Base-by-base conservation (phyloP, 1,140 invertebrate species). In the Drosophila orosa region DNA sequence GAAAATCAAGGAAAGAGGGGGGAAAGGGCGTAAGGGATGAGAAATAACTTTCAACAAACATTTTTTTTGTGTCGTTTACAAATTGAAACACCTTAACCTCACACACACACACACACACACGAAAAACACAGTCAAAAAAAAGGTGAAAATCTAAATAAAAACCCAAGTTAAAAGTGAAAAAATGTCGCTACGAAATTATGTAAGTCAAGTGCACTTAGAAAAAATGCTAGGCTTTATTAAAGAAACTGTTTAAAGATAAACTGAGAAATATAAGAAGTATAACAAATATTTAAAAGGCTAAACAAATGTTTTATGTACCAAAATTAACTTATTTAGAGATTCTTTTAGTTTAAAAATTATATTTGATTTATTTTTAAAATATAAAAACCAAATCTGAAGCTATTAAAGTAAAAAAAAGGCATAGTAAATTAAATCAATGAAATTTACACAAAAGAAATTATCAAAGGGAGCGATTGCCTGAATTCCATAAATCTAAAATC, bases 181-280 rank as follows among this genome's bases (percentile, higher is more conserved):
- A 77, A 69, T 69, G 63, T 69, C 63, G 45, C 17, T 44, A n/a
- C 24, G 29, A 67, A 78, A 71, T 83, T 78, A 78, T 83, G 57
- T 78, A 82, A 82, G 57, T 24, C 12, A 10, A 9, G 5, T 35
- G n/a, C 50, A 54, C 50, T 35, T 3, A n/a, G 8, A 35, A 19
- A 54, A 52, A 52, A 31, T 5, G 7, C 1, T 15, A 37, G 47
- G 2, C 10, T 19, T 3, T 0, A 7, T 29, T 19, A 7, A 2
- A 25, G 15, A n/a, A 9, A n/a, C n/a, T 7, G 3, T 13, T 24
- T 0, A 10, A 25, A 25, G 3, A 8, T 2, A 2, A 24, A 15
- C 15, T 8, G 2, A 4, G 0, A 22, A 3, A 44, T 9, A 19
- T 2, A 19, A 3, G 9, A 39, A 3, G 9, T 17, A 39, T 9